These are phyloP conservation scores for Argentina silus DNA, from an alignment of 2,797 vertebrate species.

Conservation along the genomic window DNA sequence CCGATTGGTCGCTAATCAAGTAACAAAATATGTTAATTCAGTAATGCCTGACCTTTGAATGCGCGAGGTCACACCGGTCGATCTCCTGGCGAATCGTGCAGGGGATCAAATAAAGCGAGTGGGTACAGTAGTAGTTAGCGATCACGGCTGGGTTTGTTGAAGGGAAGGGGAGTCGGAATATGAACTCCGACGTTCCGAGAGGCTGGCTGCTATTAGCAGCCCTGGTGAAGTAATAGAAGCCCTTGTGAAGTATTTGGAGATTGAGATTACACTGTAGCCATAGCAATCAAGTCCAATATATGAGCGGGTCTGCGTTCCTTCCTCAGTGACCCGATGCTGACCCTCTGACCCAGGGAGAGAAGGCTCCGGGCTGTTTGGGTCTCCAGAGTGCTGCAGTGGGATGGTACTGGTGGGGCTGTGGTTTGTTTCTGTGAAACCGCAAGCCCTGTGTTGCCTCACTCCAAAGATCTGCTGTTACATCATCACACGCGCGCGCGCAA, in stretches of 20 bases:
- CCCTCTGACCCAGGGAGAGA: slow-evolving; percentile 31
- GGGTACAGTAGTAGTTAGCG: neutral
- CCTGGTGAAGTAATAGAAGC: no score
- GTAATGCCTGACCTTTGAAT: slow-evolving; percentile 64
- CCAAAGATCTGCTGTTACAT: slow-evolving; percentile 28
- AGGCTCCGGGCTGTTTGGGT: slow-evolving; percentile 9
- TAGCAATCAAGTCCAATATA: neutral
- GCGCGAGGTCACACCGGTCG: slow-evolving; percentile 49
- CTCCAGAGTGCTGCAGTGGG: slow-evolving; percentile 6
- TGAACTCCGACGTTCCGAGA: no score
- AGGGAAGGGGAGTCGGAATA: no score
- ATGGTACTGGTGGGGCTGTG: neutral
- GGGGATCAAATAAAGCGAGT: slow-evolving; percentile 23
- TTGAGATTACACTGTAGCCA: neutral
- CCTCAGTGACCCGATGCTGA: slow-evolving; percentile 30
- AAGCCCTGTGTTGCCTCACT: slow-evolving; percentile 40
- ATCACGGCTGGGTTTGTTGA: neutral
- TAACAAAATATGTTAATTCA: slow-evolving; percentile 62
- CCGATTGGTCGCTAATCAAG: slow-evolving; percentile 64
- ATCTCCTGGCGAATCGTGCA: slow-evolving; percentile 43
- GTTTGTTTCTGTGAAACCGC: slow-evolving; percentile 14
- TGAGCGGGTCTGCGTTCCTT: slow-evolving; percentile 10
- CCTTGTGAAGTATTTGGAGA: no score
- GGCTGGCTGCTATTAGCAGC: no score
- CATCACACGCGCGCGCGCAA: neutral